Evolutionary conservation across 2,797 vertebrate genomes (phyloP).

Genomic region (Synaphobranchus kaupii): DNA sequence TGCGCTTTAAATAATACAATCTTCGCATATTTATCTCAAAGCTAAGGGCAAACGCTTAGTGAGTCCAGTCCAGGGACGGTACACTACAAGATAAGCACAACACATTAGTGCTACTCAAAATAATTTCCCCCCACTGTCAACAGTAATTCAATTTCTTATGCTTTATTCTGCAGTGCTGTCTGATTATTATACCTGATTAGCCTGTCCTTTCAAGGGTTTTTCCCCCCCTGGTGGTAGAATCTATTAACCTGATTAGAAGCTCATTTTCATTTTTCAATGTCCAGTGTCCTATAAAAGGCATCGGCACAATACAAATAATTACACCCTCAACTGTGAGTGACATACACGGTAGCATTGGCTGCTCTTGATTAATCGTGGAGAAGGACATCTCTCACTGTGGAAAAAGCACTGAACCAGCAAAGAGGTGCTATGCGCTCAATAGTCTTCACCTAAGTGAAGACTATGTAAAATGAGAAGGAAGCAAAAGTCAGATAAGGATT

Average conservation of each 20-base stretch:
- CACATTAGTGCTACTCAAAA: neutral
- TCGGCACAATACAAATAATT: neutral
- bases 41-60: neutral
- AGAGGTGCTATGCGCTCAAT: neutral
- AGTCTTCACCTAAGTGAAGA: neutral
- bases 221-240: neutral
- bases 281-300: neutral
- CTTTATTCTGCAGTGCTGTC: neutral
- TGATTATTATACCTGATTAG: neutral
- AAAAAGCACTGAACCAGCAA: neutral
- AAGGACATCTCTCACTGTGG: neutral
- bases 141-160: slow-evolving; percentile 4
- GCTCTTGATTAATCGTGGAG: neutral
- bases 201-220: slow-evolving; percentile 3
- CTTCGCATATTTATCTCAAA: neutral
- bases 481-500: neutral
- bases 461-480: neutral
- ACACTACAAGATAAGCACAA: neutral
- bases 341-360: neutral
- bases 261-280: slow-evolving; percentile 3
- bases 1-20: neutral
- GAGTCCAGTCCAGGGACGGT: neutral
- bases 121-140: neutral
- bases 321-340: neutral
- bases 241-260: neutral